Evolutionary conservation across 2,888 invertebrate genomes (phyloP).

Genomic region (Ephialtes manifestator): DNA sequence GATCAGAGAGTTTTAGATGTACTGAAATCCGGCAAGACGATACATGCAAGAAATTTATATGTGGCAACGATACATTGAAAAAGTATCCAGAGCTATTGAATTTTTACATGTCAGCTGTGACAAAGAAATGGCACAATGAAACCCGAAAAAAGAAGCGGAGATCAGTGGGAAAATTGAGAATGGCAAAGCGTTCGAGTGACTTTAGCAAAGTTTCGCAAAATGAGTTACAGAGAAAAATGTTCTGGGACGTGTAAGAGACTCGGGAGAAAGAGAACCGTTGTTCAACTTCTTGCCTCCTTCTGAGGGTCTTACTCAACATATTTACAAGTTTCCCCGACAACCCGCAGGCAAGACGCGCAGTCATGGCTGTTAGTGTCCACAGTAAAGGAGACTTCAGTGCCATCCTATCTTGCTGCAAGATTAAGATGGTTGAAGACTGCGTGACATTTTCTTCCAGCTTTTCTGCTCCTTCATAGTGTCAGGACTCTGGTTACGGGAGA

Average conservation of each 20-base stretch:
- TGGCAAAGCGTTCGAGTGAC: not conserved
- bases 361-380: conserved; percentile 1
- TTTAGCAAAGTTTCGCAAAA: conserved; percentile 16
- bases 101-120: not conserved
- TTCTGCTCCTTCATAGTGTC: not conserved
- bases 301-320: conserved; percentile 5
- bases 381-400: not conserved
- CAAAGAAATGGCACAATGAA: not conserved
- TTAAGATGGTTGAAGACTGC: conserved; percentile 12
- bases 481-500: not conserved
- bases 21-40: not conserved
- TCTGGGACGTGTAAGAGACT: not conserved
- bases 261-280: not conserved
- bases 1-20: not conserved
- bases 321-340: not conserved
- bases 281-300: not conserved
- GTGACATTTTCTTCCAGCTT: not conserved
- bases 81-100: conserved; percentile 8
- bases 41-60: conserved; percentile 7
- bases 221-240: conserved; percentile 29
- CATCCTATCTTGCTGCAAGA: not conserved
- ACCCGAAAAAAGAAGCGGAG: not conserved
- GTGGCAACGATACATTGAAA: conserved; percentile 16
- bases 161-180: not conserved
- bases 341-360: conserved; percentile 20